Evolutionary conservation across 2,797 vertebrate genomes (phyloP).

Genomic region (Muscicapa comitata): DNA sequence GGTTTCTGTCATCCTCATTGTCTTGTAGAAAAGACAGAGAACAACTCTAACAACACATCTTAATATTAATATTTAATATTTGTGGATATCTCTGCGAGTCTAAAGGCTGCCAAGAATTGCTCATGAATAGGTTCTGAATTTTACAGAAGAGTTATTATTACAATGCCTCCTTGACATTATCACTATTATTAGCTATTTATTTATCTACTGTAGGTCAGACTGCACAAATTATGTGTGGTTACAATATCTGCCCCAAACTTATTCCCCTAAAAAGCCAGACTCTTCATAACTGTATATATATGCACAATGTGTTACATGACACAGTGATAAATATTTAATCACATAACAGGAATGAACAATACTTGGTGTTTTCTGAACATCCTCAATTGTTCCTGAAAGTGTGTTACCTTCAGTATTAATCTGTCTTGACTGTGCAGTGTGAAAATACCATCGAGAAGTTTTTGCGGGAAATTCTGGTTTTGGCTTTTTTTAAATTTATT

Average conservation of each 20-base stretch:
- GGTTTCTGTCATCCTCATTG: background rate
- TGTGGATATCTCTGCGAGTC: background rate
- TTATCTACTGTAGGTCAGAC: background rate
- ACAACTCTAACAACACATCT: background rate
- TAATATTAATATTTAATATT: background rate
- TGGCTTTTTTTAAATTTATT: background rate
- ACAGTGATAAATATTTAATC: background rate
- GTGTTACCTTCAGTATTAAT: background rate
- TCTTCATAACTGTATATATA: background rate
- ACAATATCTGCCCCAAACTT: background rate
- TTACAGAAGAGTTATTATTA: background rate
- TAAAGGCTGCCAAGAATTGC: background rate
- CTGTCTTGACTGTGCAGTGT: background rate
- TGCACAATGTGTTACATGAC: accelerated
- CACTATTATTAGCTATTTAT: background rate
- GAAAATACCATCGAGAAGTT: background rate
- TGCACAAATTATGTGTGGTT: background rate
- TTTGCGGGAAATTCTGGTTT: background rate
- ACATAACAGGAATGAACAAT: background rate
- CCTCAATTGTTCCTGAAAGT: background rate
- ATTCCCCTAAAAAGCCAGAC: background rate
- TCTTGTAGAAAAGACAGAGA: background rate
- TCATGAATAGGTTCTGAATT: background rate
- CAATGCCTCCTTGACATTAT: background rate
- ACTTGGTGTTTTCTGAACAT: background rate